A percentile compares a stretch with the other conserved stretches of the same genome.
Conservation (phyloP, 1,140 invertebrate genomes). For the Drosophila teissieri region DNA sequence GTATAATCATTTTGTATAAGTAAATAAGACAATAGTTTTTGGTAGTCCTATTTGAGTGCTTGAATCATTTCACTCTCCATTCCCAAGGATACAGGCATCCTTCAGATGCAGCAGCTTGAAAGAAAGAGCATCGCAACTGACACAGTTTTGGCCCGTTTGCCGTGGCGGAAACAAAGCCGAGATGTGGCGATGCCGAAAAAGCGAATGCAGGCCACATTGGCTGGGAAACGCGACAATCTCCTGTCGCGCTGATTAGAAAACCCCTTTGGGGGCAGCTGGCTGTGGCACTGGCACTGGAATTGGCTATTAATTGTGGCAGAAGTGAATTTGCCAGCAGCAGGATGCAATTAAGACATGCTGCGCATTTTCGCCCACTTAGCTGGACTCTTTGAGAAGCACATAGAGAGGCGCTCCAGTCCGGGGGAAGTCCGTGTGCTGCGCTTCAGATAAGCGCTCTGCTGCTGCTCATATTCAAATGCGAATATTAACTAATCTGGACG, state of each 20-base stretch:
- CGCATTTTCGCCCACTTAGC: constrained; percentile 12
- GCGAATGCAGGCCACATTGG: background rate
- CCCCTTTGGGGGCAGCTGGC: constrained; percentile 34
- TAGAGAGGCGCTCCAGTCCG: constrained; percentile 12
- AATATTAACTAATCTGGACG: constrained; percentile 72
- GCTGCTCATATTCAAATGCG: constrained; percentile 61
- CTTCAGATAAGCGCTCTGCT: constrained; percentile 38
- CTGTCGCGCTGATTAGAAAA: constrained; percentile 62
- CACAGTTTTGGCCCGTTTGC: background rate
- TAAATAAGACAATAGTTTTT: no score
- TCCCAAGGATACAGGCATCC: no score
- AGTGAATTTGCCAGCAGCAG: constrained; percentile 81
- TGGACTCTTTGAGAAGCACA: constrained; percentile 1
- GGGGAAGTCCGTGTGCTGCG: constrained; percentile 24
- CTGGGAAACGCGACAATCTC: constrained; percentile 27
- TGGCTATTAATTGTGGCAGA: constrained; percentile 79
- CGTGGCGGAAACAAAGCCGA: constrained; percentile 61
- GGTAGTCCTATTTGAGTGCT: no score
- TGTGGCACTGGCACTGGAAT: constrained; percentile 61
- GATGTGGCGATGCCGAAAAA: constrained; percentile 25
- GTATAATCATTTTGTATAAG: no score
- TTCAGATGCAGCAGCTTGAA: background rate
- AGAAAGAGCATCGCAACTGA: background rate
- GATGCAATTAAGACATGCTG: constrained; percentile 76
- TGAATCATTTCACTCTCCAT: background rate